Conservation (phyloP, 2,888 invertebrate genomes). For the Agonopterix heracliana region DNA sequence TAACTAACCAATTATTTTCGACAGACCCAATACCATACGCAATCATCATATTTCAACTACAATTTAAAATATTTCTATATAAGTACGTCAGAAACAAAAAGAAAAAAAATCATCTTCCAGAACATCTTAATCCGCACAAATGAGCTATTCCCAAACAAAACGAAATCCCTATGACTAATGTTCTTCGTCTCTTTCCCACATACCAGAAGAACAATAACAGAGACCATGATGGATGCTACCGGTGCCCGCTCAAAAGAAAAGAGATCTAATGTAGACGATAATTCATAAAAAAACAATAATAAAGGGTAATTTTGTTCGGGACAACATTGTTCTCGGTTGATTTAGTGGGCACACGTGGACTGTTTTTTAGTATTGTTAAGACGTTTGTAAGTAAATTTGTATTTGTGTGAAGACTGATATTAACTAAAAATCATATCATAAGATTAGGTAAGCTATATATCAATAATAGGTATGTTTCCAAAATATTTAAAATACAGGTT, state of each 20-base stretch:
- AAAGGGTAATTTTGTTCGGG: constrained; percentile 47
- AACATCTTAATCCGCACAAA: constrained; percentile 46
- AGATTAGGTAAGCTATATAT: too few species aligned
- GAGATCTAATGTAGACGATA: constrained; percentile 58
- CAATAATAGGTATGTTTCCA: too few species aligned
- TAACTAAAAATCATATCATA: too few species aligned
- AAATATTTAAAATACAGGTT: too few species aligned
- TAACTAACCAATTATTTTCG: too few species aligned
- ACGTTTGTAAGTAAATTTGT: too few species aligned
- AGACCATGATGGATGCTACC: constrained; percentile 59
- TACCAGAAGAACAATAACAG: constrained; percentile 53
- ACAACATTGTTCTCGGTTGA: constrained; percentile 52
- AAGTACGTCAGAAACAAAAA: too few species aligned
- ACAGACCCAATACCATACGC: too few species aligned
- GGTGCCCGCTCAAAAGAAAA: constrained; percentile 52
- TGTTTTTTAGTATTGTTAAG: background rate
- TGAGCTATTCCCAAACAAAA: constrained; percentile 49
- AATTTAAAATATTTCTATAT: too few species aligned
- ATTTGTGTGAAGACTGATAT: too few species aligned
- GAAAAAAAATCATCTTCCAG: background rate
- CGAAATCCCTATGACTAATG: constrained; percentile 51
- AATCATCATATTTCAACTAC: too few species aligned
- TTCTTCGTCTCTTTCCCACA: constrained; percentile 25
- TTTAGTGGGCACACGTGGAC: constrained; percentile 25
- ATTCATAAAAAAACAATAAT: constrained; percentile 65